Conservation (phyloP, 1,140 invertebrate species). For the Dolichoris vasculosae region DNA sequence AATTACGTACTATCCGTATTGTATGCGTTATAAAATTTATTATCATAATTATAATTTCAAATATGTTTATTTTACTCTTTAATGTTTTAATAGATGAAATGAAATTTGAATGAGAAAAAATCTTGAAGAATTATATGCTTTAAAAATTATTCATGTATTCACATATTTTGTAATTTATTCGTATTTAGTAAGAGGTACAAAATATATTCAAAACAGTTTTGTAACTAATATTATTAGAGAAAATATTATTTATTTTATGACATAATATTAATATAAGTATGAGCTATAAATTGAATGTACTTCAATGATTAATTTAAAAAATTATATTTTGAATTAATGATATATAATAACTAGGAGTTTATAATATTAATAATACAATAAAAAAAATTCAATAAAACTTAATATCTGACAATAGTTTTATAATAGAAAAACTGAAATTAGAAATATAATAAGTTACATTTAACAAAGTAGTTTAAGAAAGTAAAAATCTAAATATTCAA, state of each 20-base stretch:
- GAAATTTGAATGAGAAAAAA: not conserved
- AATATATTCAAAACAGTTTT: not conserved
- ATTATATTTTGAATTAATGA: slow-evolving; percentile 4
- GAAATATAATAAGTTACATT: not conserved
- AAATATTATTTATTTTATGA: not conserved
- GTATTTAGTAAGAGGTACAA: not conserved
- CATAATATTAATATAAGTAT: not conserved
- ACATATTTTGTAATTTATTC: too few species aligned
- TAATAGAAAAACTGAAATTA: not conserved
- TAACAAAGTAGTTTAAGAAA: not conserved
- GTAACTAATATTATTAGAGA: not conserved
- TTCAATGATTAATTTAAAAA: not conserved
- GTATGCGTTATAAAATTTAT: not conserved
- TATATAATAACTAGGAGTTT: not conserved
- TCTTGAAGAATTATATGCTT: too few species aligned
- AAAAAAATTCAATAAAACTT: not conserved
- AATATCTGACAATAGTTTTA: not conserved
- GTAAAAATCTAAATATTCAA: not conserved
- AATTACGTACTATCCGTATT: not conserved
- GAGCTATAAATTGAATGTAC: not conserved
- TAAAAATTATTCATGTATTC: not conserved
- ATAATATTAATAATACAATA: not conserved
- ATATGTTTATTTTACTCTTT: not conserved
- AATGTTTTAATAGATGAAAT: not conserved
- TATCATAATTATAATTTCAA: not conserved